Base-by-base conservation (phyloP, 2,888 invertebrate species). In the Iphiclides podalirius region DNA sequence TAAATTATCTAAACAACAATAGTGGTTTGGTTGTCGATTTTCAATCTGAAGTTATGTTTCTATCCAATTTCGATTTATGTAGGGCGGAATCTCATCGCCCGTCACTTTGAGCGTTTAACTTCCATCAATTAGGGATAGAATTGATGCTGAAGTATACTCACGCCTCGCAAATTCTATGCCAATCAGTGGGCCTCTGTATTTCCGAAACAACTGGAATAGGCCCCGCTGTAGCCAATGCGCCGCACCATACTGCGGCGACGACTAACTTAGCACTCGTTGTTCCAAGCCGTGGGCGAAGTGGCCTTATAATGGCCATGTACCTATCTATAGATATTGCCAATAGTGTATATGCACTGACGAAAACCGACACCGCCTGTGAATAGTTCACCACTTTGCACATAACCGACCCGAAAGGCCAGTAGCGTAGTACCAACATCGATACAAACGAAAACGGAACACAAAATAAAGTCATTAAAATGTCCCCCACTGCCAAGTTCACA, bases 371-470 rank as follows among this genome's bases (percentile, higher is more conserved):
- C 1, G 93, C 94, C 79, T 96, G 96, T 0, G 94, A 92, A 75
- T 94, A 96, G 77, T 94, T 94, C 59, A 97, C 96, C 28, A 94
- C 83, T 54, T 94, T 93, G 74, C 97, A 98, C 80, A 97, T 91
- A 31, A 92, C 84, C 12, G 89, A 84, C 1, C 96, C 96, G 70
- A 97, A 98, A 0, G 96, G 96, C 97, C 97, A 98, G 70, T 95
- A 94, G 67, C 93, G 93, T 34, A 96, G 87, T 58, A 97, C 89
- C 41, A 95, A 84, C 64, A 93, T 93, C 8, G 96, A 92, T 16
- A 96, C 92, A 66, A 96, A 96, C 1, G 96, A 94, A 69, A 97
- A 97, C 1, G 97, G 97, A 55, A 98, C 94, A 79, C 98, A 97
- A 66, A 98, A 94, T 15, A 96, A 70, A 0, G 96, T 95, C 93